phyloP scores from a whole-genome alignment of 2,888 invertebrate genomes.

The Caenorhabditis panamensis region DNA sequence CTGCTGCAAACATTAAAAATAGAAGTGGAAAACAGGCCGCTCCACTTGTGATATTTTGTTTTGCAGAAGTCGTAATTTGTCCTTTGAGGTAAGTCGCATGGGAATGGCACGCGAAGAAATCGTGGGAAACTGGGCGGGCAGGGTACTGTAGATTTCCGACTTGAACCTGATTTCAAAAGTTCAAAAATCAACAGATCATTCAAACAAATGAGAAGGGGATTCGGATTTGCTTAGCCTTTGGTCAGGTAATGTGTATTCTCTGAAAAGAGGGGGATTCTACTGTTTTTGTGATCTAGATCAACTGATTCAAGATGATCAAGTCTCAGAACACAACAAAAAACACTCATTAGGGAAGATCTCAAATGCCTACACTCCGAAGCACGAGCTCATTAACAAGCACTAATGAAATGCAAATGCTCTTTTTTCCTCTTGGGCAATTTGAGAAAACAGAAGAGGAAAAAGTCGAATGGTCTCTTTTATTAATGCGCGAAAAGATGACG shows the following conservation, averaged over 20 bases:
- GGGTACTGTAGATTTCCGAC: not conserved
- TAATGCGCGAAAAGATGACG: not conserved
- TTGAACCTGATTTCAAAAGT: no score
- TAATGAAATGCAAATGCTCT: constrained; percentile 13
- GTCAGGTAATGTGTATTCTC: no score
- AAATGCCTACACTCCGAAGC: not conserved
- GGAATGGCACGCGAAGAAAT: constrained; percentile 22
- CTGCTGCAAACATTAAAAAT: constrained; percentile 42
- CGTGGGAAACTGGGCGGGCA: no score
- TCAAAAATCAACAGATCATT: not conserved
- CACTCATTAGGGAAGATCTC: not conserved
- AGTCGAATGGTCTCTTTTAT: not conserved
- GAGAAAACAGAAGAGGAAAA: not conserved
- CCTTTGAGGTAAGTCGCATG: constrained; percentile 14
- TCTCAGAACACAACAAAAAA: not conserved
- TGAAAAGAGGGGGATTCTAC: not conserved
- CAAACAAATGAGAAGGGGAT: not conserved
- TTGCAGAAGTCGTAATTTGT: constrained; percentile 24
- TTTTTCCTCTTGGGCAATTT: not conserved
- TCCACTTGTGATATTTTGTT: constrained; percentile 42
- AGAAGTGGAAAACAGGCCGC: constrained; percentile 2
- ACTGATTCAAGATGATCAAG: no score
- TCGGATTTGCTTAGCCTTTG: no score
- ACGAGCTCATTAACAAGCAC: constrained; percentile 5
- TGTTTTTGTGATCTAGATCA: not conserved